Percentiles rank a stretch among this genome's conserved stretches.
Evolutionary conservation across 2,113 vertebrate genomes (phyloP).

Genomic region (Grammomys surdaster): DNA sequence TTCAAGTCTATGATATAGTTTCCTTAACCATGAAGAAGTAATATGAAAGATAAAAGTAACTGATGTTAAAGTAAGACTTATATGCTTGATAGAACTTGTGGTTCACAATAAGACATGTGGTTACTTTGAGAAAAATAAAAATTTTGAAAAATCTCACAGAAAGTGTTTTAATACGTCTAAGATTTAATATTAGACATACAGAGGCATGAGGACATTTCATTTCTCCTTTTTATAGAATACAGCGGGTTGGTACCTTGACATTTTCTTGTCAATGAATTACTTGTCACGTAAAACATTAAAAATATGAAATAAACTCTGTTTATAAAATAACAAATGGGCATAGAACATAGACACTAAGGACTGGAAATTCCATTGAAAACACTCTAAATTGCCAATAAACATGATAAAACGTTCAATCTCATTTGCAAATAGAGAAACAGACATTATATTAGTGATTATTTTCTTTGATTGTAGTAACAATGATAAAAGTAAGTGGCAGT

Average conservation of each 20-base stretch:
- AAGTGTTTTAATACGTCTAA: neutral
- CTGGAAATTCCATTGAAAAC: neutral
- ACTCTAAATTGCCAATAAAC: conserved; percentile 22
- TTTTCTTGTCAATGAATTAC: neutral
- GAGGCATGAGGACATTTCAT: neutral
- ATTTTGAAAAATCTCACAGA: neutral
- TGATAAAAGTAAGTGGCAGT: neutral
- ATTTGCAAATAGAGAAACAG: conserved; percentile 3
- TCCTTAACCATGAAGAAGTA: neutral
- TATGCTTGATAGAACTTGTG: neutral
- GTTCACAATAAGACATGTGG: neutral
- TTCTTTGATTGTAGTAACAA: conserved; percentile 53
- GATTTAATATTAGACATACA: neutral
- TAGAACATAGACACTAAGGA: neutral
- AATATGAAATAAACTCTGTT: conserved; percentile 35
- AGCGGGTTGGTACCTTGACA: neutral
- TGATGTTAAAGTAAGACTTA: neutral
- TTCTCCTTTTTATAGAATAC: neutral
- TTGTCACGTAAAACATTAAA: neutral
- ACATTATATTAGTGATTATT: conserved; percentile 50
- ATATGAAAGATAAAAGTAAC: neutral
- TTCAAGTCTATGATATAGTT: neutral
- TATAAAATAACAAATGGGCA: neutral
- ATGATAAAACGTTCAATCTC: conserved; percentile 48
- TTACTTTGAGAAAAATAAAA: neutral